These are phyloP conservation scores for Acrobeloides nanus DNA, from an alignment of 2,888 invertebrate species.

Conservation along the genomic window DNA sequence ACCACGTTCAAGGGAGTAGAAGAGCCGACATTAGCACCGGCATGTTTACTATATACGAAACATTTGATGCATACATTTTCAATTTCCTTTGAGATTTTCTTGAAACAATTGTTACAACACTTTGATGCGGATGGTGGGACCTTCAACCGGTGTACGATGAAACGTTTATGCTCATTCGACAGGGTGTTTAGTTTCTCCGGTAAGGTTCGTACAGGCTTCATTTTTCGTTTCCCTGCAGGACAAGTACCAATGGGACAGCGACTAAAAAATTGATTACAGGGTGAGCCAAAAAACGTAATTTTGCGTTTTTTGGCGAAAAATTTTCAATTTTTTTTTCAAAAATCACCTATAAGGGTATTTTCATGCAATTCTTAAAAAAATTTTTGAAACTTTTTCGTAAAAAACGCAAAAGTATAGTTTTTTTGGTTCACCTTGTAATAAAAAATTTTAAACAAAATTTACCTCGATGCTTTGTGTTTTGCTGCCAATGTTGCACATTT, in stretches of 20 bases:
- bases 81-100: slow-evolving; percentile 3
- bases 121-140: slow-evolving; percentile 9
- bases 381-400: too few relatives aligned
- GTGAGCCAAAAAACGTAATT: too few relatives aligned
- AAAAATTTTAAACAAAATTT: slow-evolving; percentile 4
- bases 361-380: too few relatives aligned
- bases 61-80: slow-evolving; percentile 4
- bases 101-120: slow-evolving; percentile 10
- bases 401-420: too few relatives aligned
- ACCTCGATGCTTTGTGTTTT: slow-evolving; percentile 12
- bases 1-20: too few relatives aligned
- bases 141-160: slow-evolving; percentile 3
- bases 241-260: slow-evolving; percentile 10
- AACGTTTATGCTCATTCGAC: slow-evolving; percentile 5
- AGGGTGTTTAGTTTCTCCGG: slow-evolving; percentile 6
- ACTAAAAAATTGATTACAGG: too few relatives aligned
- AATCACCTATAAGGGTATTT: too few relatives aligned
- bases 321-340: too few relatives aligned
- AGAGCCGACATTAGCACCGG: too few relatives aligned
- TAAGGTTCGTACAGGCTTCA: slow-evolving; percentile 4
- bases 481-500: slow-evolving; percentile 11
- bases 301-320: too few relatives aligned
- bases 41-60: too few relatives aligned
- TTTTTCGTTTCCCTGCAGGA: slow-evolving; percentile 3
- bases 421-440: too few relatives aligned